Base-by-base conservation (phyloP, 2,888 invertebrate genomes). In the Thecophora atra region DNA sequence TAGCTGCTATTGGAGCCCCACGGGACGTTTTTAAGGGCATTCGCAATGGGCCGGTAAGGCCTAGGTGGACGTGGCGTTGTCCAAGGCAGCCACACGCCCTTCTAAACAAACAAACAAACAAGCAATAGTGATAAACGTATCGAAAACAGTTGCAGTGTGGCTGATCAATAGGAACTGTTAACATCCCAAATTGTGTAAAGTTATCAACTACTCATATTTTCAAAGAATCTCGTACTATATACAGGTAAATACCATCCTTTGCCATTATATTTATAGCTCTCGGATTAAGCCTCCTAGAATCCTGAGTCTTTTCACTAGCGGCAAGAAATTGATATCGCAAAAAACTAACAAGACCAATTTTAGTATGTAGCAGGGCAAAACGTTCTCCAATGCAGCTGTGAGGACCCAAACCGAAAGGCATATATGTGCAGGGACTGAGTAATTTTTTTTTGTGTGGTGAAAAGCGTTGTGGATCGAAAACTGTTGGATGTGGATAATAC, bases 331-430 rank as follows among this genome's bases (percentile, higher is more conserved):
- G 86, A 74, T 85, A 84, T 15, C 82, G 81, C 54, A 85, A 77
- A 68, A 87, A 79, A 62, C 83, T 79, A 3, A 85, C 80, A 44
- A 87, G 74, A 0, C 87, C 87, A 66, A 86, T 80, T 77, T 87
- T 87, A 0, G 83, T 81, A 74, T 86, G 85, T 2, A 87, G 70
- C 58, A 83, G 75, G 0, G 83, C 85, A 72, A 86, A 84, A 3
- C 87, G 83, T 77, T 87, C 86, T 0, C 87, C 87, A 71, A 87
- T 86, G 72, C 87, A 87, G 56, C 80, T 83, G 68, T 85, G 86
- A 13, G 85, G 86, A 30, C 87, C 87, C 54, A 81, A 75, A 11
- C 87, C 87, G 63, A 87, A 87, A 24, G 87, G 87, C 78, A 87
- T 80, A 74, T 85, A 87, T 4, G 85, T 82, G 62, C 83, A 86